These are phyloP conservation scores for Ridgeia piscesae DNA, from an alignment of 1,140 invertebrate species.

Conservation along the genomic window DNA sequence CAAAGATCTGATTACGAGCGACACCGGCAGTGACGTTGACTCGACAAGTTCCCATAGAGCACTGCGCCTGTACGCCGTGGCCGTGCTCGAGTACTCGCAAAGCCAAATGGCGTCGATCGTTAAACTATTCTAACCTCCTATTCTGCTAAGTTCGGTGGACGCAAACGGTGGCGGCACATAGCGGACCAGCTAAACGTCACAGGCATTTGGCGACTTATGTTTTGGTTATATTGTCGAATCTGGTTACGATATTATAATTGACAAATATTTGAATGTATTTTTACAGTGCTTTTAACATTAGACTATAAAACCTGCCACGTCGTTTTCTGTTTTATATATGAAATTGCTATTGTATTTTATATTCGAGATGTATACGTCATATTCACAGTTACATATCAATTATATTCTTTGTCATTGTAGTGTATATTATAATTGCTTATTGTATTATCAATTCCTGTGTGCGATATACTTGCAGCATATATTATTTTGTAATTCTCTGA, in stretches of 20 bases:
- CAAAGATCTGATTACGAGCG: background rate
- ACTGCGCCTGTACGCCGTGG: background rate
- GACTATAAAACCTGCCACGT: no score
- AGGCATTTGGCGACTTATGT: no score
- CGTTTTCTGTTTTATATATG: background rate
- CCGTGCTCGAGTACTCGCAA: background rate
- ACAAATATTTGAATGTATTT: no score
- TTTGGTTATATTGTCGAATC: background rate
- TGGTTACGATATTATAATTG: background rate
- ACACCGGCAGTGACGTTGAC: background rate
- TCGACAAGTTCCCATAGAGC: background rate
- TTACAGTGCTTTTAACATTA: background rate
- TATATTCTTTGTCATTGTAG: no score
- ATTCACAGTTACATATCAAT: background rate
- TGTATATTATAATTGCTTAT: no score
- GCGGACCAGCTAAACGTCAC: background rate
- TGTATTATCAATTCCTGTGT: no score
- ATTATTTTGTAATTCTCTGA: no score
- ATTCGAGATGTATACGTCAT: background rate
- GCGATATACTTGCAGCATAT: no score
- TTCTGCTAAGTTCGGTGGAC: background rate
- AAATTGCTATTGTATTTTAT: background rate
- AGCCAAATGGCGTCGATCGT: background rate
- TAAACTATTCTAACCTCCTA: background rate
- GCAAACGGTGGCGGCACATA: background rate